Evolutionary conservation across 2,888 invertebrate species (phyloP), one percentile per base, ranked within the genome.

Genomic region (Cosmia trapezina): DNA sequence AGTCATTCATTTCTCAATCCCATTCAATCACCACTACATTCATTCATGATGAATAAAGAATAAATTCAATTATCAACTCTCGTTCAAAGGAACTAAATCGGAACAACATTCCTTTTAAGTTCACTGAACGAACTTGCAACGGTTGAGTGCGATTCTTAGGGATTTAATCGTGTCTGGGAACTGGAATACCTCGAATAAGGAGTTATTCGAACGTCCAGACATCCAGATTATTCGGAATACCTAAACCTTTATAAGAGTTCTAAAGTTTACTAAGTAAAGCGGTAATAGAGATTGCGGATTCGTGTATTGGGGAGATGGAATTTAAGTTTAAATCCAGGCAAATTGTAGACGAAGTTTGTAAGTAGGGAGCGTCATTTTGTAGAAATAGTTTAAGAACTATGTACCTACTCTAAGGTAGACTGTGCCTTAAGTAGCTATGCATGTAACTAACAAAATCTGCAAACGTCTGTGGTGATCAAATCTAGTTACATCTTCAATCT

Each of bases 91-190:
- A 81, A 72, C 67, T 60, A 65, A 75, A 77, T 72, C 33, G 51
- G 56, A 70, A 68, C 61, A 78, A 70, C 70, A 70, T 83, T 83
- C 64, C 74, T 68, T 79, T 70, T 76, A 51, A 65, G 73, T 73
- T 61, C 37, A 14, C 45, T 62, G 59, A 69, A 78, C 33, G 65
- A 70, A 70, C 47, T 78, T 54, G 69, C 59, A 74, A 70, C 67
- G 65, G 57, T 78, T 37, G 54, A 62, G 22, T 60, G 33, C 63
- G n/a, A 64, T 65, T 81, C 65, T 68, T 65, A 67, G 12, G 45
- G 70, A 67, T 70, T 71, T 64, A 67, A 71, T 74, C 64, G 61
- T 9, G 53, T 67, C 65, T 69, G 49, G 59, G 1, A 64, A 59
- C 61, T 56, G n/a, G n/a, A 76, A 28, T 53, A 41, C 37, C 45